Evolutionary conservation across 2,113 vertebrate genomes (phyloP).

Genomic region (Mystacornis crossleyi): DNA sequence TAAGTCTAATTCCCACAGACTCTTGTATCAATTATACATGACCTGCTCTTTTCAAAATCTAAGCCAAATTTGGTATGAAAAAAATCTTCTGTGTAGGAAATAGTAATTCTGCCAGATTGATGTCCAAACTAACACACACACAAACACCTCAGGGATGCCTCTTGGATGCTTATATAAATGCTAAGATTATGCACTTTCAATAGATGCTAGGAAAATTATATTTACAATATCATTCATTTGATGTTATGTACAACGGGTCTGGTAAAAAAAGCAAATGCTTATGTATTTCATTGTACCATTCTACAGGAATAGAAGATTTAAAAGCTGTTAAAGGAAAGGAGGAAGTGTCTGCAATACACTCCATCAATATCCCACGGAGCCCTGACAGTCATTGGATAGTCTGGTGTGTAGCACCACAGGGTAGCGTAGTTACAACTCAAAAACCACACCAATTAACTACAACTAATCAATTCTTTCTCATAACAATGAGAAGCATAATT

Average conservation of each 20-base stretch:
- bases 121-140: not conserved
- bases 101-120: not conserved
- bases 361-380: not conserved
- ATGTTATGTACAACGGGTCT: not conserved
- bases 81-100: not conserved
- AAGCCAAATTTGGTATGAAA: not conserved
- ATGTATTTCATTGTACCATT: not conserved
- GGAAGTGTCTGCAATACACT: not conserved
- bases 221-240: not conserved
- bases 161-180: not conserved
- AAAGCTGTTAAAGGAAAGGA: not conserved
- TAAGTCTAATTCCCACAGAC: not conserved
- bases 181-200: not conserved
- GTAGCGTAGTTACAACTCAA: not conserved
- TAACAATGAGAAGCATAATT: not conserved
- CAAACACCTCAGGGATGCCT: not conserved
- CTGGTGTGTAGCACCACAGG: not conserved
- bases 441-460: conserved; percentile 6
- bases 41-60: not conserved
- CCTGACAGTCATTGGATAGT: not conserved
- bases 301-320: not conserved
- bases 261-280: not conserved
- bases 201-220: not conserved
- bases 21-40: not conserved
- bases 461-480: conserved; percentile 24